These are phyloP conservation scores for Typhlichthys subterraneus DNA, from an alignment of 2,797 vertebrate species.

Conservation along the genomic window DNA sequence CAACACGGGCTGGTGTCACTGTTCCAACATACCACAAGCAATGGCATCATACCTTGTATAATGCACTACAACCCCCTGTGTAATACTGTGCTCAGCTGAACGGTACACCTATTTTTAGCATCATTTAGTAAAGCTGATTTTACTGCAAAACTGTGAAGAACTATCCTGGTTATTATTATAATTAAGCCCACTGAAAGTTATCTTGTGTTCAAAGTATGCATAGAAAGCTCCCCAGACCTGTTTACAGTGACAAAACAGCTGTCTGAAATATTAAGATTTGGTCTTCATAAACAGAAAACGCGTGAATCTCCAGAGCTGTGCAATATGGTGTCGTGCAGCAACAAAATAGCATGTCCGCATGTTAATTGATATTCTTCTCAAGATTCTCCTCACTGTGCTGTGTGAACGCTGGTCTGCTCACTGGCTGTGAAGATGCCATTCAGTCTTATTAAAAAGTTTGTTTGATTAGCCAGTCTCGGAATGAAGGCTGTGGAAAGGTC, in stretches of 20 bases:
- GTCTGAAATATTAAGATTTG: no score
- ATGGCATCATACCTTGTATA: slow-evolving; percentile 29
- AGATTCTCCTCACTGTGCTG: slow-evolving; percentile 64
- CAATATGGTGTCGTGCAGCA: slow-evolving; percentile 46
- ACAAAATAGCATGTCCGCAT: slow-evolving; percentile 54
- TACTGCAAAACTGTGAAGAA: slow-evolving; percentile 48
- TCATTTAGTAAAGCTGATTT: no score
- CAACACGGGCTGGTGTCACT: slow-evolving; percentile 8
- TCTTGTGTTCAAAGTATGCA: no score
- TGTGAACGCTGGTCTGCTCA: slow-evolving; percentile 70
- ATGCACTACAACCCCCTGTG: no score
- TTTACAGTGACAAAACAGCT: no score
- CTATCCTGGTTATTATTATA: slow-evolving; percentile 18
- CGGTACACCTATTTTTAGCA: no score
- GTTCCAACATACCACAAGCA: slow-evolving; percentile 15
- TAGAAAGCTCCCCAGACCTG: no score
- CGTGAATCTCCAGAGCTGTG: slow-evolving; percentile 44
- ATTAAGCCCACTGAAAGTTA: no score
- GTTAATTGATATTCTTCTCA: slow-evolving; percentile 81
- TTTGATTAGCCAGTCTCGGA: slow-evolving; percentile 84
- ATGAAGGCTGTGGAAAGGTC: slow-evolving; percentile 82
- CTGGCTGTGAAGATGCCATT: slow-evolving; percentile 76
- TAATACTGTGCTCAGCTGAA: no score
- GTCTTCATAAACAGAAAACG: slow-evolving; percentile 4
- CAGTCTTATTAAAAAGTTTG: slow-evolving; percentile 87